These are phyloP conservation scores for Austrolebias charrua DNA, from an alignment of 2,797 vertebrate genomes.

Conservation along the genomic window DNA sequence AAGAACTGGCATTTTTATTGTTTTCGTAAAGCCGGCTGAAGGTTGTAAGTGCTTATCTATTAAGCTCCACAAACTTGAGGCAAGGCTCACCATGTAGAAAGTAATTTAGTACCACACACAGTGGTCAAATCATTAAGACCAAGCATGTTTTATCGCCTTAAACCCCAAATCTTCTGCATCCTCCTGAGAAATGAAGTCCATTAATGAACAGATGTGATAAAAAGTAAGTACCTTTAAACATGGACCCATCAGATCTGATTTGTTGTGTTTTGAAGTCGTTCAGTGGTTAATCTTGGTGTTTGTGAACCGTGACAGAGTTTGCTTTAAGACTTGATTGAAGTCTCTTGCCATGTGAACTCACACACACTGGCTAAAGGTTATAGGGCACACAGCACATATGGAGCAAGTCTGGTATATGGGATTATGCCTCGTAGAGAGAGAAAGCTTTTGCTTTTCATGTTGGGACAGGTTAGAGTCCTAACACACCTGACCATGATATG, in stretches of 20 bases:
- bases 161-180: conserved; percentile 2
- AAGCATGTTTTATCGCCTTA: neutral
- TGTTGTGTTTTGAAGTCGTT: conserved; percentile 41
- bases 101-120: neutral
- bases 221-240: conserved; percentile 6
- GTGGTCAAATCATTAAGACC: conserved; percentile 8
- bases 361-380: conserved; percentile 20
- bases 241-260: conserved; percentile 50
- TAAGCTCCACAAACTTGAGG: neutral
- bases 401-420: neutral
- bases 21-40: conserved; percentile 30
- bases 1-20: conserved; percentile 38
- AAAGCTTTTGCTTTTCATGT: conserved; percentile 40
- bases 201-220: conserved; percentile 54
- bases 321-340: conserved; percentile 43
- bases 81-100: neutral
- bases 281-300: conserved; percentile 51
- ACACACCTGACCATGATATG: conserved; percentile 55
- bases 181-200: conserved; percentile 29
- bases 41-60: conserved; percentile 23
- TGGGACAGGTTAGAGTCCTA: conserved; percentile 43
- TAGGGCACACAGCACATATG: conserved; percentile 16
- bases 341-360: conserved; percentile 25
- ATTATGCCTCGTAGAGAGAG: neutral
- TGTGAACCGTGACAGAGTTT: conserved; percentile 20